Base-by-base conservation (phyloP, 2,113 vertebrate genomes). In the Hirundichthys speculiger region DNA sequence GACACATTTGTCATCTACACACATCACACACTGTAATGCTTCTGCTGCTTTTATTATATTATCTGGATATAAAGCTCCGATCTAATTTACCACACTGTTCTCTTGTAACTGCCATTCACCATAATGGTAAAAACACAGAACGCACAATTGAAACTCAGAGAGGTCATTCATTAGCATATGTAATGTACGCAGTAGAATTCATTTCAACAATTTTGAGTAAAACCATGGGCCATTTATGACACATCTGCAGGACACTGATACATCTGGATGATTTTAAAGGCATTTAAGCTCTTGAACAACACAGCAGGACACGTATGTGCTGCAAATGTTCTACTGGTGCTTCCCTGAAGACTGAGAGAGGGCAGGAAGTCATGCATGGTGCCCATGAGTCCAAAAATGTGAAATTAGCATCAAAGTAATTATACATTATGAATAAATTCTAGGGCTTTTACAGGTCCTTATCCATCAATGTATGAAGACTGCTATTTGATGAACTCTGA, bases 21-120 rank as follows among this genome's bases (percentile, higher is more conserved):
- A 25, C 27, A 38, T 14, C n/a, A 3, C 13, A n/a, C 51, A 25
- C n/a, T 43, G 22, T 25, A 73, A 64, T 65, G 42, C 46, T 64
- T 61, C 40, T n/a, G 20, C 12, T 21, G 25, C 24, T 40, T 48
- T 68, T 72, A 69, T 62, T n/a, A 54, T 30, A 59, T 64, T 40
- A 64, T 63, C 46, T 65, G 54, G 38, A 58, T 42, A 65, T 57
- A 27, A 62, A 55, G 52, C 53, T 61, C 59, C 58, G 51, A 74
- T 77, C 58, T 62, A 55, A 77, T 75, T 54, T 54, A 40, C 51
- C 54, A 56, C 34, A 48, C 24, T 45, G 52, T 9, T 16, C 27
- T 42, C 13, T 19, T 48, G 40, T 60, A 49, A 56, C 41, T 53
- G 47, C 3, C 63, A 59, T 71, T 65, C 34, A 75, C 72, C 58